phyloP scores from a whole-genome alignment of 2,113 vertebrate species.

The Kryptolebias marmoratus region DNA sequence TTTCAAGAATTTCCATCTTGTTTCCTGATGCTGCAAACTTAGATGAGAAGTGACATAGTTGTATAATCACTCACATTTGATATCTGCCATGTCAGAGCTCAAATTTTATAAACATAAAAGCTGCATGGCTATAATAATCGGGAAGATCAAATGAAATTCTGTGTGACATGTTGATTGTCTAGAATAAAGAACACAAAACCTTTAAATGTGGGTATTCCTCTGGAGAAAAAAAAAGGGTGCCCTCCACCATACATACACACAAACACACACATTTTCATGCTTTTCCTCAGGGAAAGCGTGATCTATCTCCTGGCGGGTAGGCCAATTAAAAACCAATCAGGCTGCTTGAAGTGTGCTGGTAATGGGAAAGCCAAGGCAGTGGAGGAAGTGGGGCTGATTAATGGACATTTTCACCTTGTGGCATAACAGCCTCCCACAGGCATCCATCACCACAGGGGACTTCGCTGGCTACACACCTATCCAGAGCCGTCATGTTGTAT shows the following conservation, averaged over 20 bases:
- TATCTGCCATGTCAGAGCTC: background rate
- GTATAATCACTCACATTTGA: too few relatives aligned
- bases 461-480: constrained; percentile 44
- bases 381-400: constrained; percentile 81
- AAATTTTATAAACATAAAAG: background rate
- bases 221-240: constrained; percentile 27
- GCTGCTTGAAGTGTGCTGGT: constrained; percentile 77
- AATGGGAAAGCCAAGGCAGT: constrained; percentile 80
- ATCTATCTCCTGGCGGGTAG: constrained; percentile 80
- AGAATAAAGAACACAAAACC: constrained; percentile 1
- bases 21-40: too few relatives aligned
- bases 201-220: constrained; percentile 47
- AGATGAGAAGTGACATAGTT: too few relatives aligned
- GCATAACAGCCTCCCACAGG: constrained; percentile 82
- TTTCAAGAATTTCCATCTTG: too few relatives aligned
- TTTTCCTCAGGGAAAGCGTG: constrained; percentile 74
- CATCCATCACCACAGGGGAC: constrained; percentile 77
- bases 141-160: background rate
- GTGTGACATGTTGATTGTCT: background rate
- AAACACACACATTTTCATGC: constrained; percentile 52
- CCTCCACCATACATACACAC: constrained; percentile 30
- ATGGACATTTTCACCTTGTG: constrained; percentile 85
- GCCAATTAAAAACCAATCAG: constrained; percentile 87
- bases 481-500: constrained; percentile 29
- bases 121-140: background rate